These are phyloP conservation scores for Phrynosoma platyrhinos DNA, from an alignment of 2,113 vertebrate species.

Conservation along the genomic window DNA sequence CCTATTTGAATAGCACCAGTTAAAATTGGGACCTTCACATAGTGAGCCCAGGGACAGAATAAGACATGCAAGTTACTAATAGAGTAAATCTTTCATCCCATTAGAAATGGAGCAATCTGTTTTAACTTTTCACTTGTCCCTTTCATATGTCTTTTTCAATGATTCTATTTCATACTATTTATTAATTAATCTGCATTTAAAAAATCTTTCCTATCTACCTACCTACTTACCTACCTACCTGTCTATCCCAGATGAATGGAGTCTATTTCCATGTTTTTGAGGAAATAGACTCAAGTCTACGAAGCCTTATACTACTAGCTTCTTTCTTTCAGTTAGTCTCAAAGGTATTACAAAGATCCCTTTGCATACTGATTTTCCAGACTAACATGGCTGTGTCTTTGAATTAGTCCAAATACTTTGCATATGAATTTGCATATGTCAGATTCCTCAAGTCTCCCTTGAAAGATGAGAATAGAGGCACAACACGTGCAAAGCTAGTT, in stretches of 20 bases:
- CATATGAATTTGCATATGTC: background rate
- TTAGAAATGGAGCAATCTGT: background rate
- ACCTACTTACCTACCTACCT: too few relatives aligned
- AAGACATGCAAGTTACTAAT: background rate
- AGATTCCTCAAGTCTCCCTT: background rate
- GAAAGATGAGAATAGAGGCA: background rate
- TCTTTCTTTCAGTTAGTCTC: too few relatives aligned
- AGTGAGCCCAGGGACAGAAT: background rate
- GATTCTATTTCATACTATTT: background rate
- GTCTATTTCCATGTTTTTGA: too few relatives aligned
- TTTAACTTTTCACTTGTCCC: background rate
- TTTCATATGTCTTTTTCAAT: background rate
- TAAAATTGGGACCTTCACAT: background rate
- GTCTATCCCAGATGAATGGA: too few relatives aligned
- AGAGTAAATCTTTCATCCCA: background rate
- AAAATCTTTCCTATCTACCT: too few relatives aligned
- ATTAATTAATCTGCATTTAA: too few relatives aligned
- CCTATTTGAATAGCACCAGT: background rate
- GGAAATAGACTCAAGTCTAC: too few relatives aligned
- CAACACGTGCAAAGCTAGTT: background rate
- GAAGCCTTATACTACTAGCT: too few relatives aligned
- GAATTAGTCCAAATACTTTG: background rate
- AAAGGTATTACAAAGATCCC: too few relatives aligned
- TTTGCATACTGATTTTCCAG: too few relatives aligned
- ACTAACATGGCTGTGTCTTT: too few relatives aligned